Evolutionary conservation across 2,113 vertebrate species (phyloP), one percentile per base, ranked within the genome.

Genomic region (Hippocampus comes): DNA sequence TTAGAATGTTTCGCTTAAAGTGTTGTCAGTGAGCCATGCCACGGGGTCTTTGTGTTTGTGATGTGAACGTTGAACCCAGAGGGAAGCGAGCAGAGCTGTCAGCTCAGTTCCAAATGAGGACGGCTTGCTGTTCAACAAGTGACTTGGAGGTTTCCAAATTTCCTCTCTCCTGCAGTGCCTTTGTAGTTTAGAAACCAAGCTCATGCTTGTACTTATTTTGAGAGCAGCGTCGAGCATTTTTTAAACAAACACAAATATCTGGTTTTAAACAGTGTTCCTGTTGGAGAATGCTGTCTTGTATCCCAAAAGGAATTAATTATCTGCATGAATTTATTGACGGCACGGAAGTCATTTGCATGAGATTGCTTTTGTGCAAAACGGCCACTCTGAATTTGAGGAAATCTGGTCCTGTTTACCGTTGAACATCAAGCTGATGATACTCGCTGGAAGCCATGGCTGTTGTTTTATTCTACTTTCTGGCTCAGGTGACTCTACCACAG

Each of bases 1-100:
- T 90, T 88, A 83, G 78, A 85, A 89, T 90, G 77, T 77, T 90
- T 90, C 78, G 48, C 48, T 6, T 51, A 81, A 82, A 78, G 77
- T 21, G 55, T 83, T 82, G 43, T 80, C 74, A 63, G 78, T 56
- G 72, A 51, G 1, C 2, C 71, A 42, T n/a, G 72, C 80, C 4
- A 17, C 30, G 30, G 75, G 68, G 85, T 60, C 67, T 74, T 65
- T 79, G 75, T 77, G 70, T 73, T 72, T 86, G 70, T 15, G 23
- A 46, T 17, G 72, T 65, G 77, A 70, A 55, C 1, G 49, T 67
- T 73, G 74, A 68, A 64, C 73, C 82, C 80, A 34, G 1, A 49
- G 77, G 42, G 75, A 68, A 1, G 74, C 61, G 70, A 78, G 77
- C 70, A 12, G 69, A 74, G 79, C 78, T 82, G 81, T 79, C 84